Evolutionary conservation across 2,797 vertebrate genomes (phyloP), one percentile per base, ranked within the genome.

Genomic region (Poecilia velifera): DNA sequence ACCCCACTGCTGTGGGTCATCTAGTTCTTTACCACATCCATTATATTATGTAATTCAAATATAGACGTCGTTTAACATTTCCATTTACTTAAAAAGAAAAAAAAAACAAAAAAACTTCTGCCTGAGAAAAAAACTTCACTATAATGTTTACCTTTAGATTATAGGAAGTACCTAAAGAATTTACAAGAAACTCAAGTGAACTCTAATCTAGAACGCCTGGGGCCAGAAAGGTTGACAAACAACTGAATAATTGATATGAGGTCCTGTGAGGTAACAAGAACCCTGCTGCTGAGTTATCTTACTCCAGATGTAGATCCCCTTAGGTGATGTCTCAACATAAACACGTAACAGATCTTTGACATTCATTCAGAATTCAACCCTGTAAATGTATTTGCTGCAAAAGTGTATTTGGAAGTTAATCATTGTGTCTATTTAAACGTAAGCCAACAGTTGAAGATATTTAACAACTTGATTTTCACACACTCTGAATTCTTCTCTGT

Each of bases 161-260:
- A 77, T 79, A 51, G 73, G 76, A 78, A 81, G 83, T 28, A 73
- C 62, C 5, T 6, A 22, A 74, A 74, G 72, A n/a, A 46, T 82
- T 82, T 53, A 47, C 73, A 76, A 78, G 57, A 79, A 90, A 79
- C 70, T 72, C 66, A 72, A 57, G 9, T 46, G 28, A 84, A 81
- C 59, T 51, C 74, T 53, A 43, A 57, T 8, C 57, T 73, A 45
- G 46, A 25, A 72, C 72, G 72, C 57, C 78, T 3, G 2, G 70
- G 87, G 82, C 85, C 81, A 80, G 53, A 34, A 84, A 86, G 84
- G 82, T 90, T 86, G 84, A 76, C 78, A 84, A 83, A 90, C 76
- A 86, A 77, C 79, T 34, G 76, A 83, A 75, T 82, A 47, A 86
- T 75, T 87, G 51, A 73, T 41, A 73, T 74, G 71, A 73, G 71